These are phyloP conservation scores for Rhegmatorhina hoffmannsi DNA, from an alignment of 2,113 vertebrate genomes.

Conservation along the genomic window DNA sequence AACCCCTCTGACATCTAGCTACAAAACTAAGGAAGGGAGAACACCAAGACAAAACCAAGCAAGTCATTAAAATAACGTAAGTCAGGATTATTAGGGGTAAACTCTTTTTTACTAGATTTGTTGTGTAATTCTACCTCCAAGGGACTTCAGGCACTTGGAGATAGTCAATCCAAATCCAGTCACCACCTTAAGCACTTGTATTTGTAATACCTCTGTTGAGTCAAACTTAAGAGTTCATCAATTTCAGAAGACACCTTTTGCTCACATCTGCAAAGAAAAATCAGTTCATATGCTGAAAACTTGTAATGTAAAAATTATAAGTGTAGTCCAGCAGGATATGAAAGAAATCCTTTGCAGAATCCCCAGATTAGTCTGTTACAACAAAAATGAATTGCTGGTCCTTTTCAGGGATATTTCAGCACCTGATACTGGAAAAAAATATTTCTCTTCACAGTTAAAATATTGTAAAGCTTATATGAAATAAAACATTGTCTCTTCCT, in stretches of 20 bases:
- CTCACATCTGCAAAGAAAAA: not conserved
- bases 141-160: not conserved
- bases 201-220: not conserved
- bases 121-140: not conserved
- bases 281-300: not conserved
- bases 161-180: not conserved
- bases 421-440: not conserved
- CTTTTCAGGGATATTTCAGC: not conserved
- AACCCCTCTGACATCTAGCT: not conserved
- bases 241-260: not conserved
- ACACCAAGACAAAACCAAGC: not conserved
- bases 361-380: not conserved
- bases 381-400: not conserved
- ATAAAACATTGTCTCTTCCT: not conserved
- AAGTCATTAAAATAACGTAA: not conserved
- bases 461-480: not conserved
- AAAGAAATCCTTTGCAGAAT: not conserved
- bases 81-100: not conserved
- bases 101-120: not conserved
- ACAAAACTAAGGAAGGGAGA: not conserved
- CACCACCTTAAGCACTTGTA: not conserved
- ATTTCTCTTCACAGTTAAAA: not conserved
- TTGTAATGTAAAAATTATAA: not conserved
- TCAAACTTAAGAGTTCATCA: not conserved
- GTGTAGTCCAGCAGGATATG: not conserved